Evolutionary conservation across 2,797 vertebrate species (phyloP).

Genomic region (Melanotaenia parkinsoni): DNA sequence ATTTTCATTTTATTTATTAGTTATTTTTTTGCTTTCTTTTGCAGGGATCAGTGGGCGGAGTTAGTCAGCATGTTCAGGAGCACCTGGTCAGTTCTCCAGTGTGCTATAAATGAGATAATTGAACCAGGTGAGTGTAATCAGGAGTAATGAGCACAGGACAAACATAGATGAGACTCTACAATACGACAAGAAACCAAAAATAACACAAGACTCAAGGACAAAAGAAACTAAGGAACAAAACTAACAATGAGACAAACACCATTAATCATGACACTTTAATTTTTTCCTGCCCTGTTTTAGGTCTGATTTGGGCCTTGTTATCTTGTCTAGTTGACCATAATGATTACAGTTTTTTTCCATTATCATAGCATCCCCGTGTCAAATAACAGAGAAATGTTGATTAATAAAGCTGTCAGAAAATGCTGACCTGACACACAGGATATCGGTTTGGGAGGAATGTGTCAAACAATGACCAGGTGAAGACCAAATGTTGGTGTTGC

Average conservation of each 20-base stretch:
- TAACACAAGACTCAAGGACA: no score
- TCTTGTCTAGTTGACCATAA: not conserved
- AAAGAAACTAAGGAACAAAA: no score
- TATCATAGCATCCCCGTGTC: not conserved
- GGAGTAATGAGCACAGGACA: no score
- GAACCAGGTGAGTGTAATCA: no score
- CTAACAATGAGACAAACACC: no score
- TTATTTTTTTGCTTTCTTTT: not conserved
- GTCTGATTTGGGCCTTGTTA: not conserved
- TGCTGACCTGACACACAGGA: not conserved
- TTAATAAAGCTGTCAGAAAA: not conserved
- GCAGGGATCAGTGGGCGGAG: not conserved
- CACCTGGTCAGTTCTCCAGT: no score
- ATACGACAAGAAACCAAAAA: no score
- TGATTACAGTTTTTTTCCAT: not conserved
- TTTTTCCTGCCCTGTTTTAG: not conserved
- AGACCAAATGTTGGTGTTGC: not conserved
- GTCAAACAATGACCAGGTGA: conserved; percentile 2
- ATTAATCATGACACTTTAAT: not conserved
- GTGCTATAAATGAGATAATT: no score
- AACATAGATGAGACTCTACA: no score
- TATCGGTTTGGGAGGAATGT: not conserved
- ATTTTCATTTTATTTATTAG: no score
- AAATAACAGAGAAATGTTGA: not conserved
- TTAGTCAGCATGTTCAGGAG: no score